A percentile compares a stretch with the other conserved stretches of the same genome.
Evolutionary conservation across 2,113 vertebrate genomes (phyloP).

Genomic region (Capricornis sumatraensis): DNA sequence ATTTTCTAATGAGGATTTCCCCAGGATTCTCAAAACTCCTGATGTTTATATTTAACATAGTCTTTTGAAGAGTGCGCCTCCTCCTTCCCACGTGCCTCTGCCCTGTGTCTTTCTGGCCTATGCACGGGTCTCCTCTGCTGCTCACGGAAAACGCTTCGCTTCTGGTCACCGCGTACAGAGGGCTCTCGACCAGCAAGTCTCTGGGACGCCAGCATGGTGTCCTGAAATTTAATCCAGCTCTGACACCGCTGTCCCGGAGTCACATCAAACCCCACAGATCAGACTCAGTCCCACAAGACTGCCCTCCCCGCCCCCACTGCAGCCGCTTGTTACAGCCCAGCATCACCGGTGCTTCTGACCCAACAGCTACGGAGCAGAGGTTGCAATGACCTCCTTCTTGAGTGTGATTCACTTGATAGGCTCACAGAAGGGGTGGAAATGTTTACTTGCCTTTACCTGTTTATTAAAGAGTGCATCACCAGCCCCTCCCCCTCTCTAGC

Average conservation of each 20-base stretch:
- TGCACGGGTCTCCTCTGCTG: neutral
- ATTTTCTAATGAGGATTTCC: neutral
- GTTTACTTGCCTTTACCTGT: neutral
- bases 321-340: no score
- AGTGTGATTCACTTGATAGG: no score
- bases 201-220: neutral
- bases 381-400: neutral
- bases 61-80: neutral
- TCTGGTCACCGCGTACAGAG: neutral
- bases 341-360: neutral
- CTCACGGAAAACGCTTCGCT: neutral
- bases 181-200: neutral
- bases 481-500: neutral
- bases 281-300: neutral
- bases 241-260: neutral
- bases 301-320: no score
- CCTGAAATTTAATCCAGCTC: neutral
- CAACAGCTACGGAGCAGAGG: no score
- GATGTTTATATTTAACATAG: neutral
- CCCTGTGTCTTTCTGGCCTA: neutral
- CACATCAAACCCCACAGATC: rapidly evolving
- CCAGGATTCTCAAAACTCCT: neutral
- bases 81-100: neutral
- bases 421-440: neutral
- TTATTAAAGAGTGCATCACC: neutral